phyloP scores from a whole-genome alignment of 1,140 invertebrate species.

The Anastrepha ludens region DNA sequence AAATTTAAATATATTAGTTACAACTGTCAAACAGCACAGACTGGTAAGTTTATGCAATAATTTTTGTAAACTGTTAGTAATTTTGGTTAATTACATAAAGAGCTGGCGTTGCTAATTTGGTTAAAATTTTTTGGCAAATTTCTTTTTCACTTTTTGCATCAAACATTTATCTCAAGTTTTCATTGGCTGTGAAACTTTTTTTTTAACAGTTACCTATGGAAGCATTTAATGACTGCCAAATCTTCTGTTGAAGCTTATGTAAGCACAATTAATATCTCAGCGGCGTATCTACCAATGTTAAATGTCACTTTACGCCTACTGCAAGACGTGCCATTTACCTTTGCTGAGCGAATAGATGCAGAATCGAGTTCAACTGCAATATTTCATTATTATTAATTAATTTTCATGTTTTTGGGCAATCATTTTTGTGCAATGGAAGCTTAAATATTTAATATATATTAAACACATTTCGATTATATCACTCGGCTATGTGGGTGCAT shows the following conservation, averaged over 20 bases:
- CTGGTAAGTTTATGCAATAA: conserved; percentile 33
- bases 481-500: neutral
- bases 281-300: conserved; percentile 20
- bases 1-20: conserved; percentile 14
- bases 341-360: neutral
- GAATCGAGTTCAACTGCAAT: neutral
- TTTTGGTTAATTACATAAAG: too few species aligned
- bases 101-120: too few species aligned
- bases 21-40: neutral
- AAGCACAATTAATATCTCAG: neutral
- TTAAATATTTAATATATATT: neutral
- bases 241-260: neutral
- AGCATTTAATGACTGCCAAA: too few species aligned
- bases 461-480: too few species aligned
- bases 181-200: too few species aligned
- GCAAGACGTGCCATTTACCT: neutral
- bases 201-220: too few species aligned
- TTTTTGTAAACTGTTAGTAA: neutral
- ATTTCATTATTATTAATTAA: conserved; percentile 22
- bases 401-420: neutral
- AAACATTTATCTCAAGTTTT: too few species aligned
- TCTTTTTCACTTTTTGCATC: too few species aligned
- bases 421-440: neutral
- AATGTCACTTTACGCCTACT: conserved; percentile 5
- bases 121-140: too few species aligned